These are phyloP conservation scores for Rhinolophus ferrumequinum DNA, from an alignment of 2,113 vertebrate species.

Conservation along the genomic window DNA sequence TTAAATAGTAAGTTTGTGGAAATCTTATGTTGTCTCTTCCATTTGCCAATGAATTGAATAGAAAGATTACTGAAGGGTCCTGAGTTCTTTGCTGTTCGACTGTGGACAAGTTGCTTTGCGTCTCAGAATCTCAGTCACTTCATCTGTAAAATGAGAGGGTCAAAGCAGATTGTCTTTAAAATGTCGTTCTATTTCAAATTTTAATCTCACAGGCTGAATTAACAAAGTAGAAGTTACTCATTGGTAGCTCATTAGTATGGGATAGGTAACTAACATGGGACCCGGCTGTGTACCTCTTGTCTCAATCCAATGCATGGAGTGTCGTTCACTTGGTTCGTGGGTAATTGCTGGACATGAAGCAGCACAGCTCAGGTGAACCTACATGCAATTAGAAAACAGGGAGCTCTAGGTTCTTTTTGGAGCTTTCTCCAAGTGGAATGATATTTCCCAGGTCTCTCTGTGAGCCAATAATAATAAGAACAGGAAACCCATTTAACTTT, in stretches of 20 bases:
- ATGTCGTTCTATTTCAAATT: background rate
- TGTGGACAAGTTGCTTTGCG: background rate
- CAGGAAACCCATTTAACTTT: background rate
- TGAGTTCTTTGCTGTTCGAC: background rate
- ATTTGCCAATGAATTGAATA: background rate
- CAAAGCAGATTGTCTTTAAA: background rate
- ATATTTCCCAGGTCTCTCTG: background rate
- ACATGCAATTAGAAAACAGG: background rate
- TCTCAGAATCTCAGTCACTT: background rate
- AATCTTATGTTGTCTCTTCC: background rate
- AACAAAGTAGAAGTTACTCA: background rate
- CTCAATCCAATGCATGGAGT: background rate
- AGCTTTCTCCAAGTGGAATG: background rate
- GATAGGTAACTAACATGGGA: background rate
- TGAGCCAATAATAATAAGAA: background rate
- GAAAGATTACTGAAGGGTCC: background rate
- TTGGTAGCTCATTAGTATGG: background rate
- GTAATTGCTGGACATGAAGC: background rate
- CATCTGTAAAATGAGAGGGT: background rate
- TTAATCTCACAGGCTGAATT: background rate
- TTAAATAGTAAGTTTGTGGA: background rate
- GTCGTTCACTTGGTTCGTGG: background rate
- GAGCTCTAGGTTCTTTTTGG: background rate
- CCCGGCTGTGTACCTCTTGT: background rate
- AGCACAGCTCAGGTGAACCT: background rate